phyloP scores from a whole-genome alignment of 2,888 invertebrate species.

The Anodontia alba region DNA sequence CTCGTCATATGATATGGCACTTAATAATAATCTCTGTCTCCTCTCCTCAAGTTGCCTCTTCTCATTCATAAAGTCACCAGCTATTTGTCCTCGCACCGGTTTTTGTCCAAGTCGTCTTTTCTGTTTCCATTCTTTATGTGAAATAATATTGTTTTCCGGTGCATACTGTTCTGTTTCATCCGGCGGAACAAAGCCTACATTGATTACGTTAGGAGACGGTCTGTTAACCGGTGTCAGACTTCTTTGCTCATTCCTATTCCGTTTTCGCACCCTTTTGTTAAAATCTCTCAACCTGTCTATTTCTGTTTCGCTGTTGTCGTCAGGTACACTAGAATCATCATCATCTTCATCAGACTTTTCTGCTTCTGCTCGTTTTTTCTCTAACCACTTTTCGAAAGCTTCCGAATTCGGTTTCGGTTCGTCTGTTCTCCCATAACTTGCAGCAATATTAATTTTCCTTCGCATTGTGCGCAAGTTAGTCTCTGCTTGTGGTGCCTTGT shows the following conservation, averaged over 20 bases:
- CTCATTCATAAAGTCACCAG: conserved; percentile 59
- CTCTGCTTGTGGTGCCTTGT: conserved; percentile 28
- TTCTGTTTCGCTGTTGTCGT: conserved; percentile 45
- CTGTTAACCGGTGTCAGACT: conserved; percentile 52
- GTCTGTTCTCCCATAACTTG: conserved; percentile 16
- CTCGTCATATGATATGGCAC: conserved; percentile 74
- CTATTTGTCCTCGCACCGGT: conserved; percentile 39
- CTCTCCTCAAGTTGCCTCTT: conserved; percentile 70
- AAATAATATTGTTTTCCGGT: conserved; percentile 54
- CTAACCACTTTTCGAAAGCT: conserved; percentile 73
- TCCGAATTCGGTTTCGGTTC: conserved; percentile 40
- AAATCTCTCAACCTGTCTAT: conserved; percentile 62
- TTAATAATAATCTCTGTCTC: conserved; percentile 69
- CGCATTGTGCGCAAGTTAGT: conserved; percentile 49
- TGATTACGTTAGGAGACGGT: conserved; percentile 54
- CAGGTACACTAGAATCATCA: conserved; percentile 19
- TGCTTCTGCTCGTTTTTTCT: conserved; percentile 53
- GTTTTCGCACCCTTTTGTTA: conserved; percentile 56
- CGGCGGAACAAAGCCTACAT: conserved; percentile 57
- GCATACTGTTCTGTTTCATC: conserved; percentile 60
- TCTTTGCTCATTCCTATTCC: conserved; percentile 41
- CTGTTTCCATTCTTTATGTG: conserved; percentile 68
- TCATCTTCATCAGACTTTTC: conserved; percentile 48
- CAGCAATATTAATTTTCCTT: conserved; percentile 45
- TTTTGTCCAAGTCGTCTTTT: conserved; percentile 18